Percentiles rank a stretch among this genome's conserved stretches.
These are phyloP conservation scores for Neodiprion fabricii DNA, from an alignment of 1,140 invertebrate genomes.

Conservation along the genomic window DNA sequence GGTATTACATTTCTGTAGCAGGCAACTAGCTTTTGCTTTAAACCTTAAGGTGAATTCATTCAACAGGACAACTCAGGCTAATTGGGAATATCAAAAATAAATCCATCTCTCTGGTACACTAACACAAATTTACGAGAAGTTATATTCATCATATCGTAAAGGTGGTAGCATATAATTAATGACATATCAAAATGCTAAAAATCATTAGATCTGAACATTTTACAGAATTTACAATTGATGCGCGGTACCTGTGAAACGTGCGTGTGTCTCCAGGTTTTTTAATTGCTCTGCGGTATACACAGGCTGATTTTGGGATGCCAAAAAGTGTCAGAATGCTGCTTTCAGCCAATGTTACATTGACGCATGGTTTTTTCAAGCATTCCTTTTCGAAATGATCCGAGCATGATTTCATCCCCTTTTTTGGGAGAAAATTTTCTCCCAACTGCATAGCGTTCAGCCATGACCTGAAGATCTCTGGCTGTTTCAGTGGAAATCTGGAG, in stretches of 20 bases:
- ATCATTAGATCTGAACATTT: slow-evolving; percentile 3
- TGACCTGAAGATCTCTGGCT: neutral
- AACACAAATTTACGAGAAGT: too few species aligned
- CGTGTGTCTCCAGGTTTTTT: neutral
- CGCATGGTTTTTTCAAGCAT: slow-evolving; percentile 2
- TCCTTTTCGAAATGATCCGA: neutral
- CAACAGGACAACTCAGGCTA: too few species aligned
- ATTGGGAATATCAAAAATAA: too few species aligned
- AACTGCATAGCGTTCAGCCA: slow-evolving; percentile 1
- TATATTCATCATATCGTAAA: neutral
- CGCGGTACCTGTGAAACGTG: neutral
- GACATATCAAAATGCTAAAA: slow-evolving; percentile 1
- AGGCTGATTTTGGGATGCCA: neutral
- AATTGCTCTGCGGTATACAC: neutral
- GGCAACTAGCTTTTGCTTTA: too few species aligned
- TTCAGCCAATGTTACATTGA: slow-evolving; percentile 4
- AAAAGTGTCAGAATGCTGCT: neutral
- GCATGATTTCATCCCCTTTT: neutral
- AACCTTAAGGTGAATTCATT: too few species aligned
- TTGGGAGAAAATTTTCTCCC: neutral
- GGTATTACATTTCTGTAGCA: neutral
- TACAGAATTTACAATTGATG: neutral
- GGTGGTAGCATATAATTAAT: neutral
- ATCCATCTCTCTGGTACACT: too few species aligned
- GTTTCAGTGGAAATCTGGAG: neutral